phyloP scores from a whole-genome alignment of 2,797 vertebrate genomes.

The Argya squamiceps region DNA sequence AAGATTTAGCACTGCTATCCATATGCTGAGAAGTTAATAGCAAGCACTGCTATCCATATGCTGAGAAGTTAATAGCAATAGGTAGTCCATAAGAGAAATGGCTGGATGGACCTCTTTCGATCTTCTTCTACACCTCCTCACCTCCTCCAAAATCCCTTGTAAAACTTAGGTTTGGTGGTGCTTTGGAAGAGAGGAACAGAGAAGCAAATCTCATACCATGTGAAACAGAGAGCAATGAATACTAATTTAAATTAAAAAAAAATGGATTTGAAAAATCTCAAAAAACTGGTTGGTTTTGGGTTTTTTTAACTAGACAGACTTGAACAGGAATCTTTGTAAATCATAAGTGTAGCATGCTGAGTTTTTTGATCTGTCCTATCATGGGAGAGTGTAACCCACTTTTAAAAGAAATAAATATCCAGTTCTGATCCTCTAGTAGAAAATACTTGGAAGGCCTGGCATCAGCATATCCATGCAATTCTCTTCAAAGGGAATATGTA shows the following conservation, averaged over 20 bases:
- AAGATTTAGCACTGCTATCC: background rate
- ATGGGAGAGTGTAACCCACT: fast-evolving
- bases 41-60: background rate
- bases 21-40: background rate
- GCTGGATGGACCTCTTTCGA: background rate
- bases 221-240: background rate
- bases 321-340: background rate
- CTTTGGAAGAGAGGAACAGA: background rate
- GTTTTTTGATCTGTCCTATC: background rate
- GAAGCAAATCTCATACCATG: background rate
- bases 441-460: background rate
- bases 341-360: background rate
- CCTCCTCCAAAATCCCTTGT: background rate
- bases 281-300: background rate
- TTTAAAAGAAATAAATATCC: background rate
- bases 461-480: background rate
- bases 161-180: background rate
- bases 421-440: background rate
- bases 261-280: background rate
- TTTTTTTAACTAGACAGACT: background rate
- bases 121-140: background rate
- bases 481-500: background rate
- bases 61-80: background rate
- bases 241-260: background rate
- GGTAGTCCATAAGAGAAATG: background rate